A percentile compares a stretch with the other conserved stretches of the same genome.
Conservation (phyloP, 2,888 invertebrate genomes). For the Acleris cristana region DNA sequence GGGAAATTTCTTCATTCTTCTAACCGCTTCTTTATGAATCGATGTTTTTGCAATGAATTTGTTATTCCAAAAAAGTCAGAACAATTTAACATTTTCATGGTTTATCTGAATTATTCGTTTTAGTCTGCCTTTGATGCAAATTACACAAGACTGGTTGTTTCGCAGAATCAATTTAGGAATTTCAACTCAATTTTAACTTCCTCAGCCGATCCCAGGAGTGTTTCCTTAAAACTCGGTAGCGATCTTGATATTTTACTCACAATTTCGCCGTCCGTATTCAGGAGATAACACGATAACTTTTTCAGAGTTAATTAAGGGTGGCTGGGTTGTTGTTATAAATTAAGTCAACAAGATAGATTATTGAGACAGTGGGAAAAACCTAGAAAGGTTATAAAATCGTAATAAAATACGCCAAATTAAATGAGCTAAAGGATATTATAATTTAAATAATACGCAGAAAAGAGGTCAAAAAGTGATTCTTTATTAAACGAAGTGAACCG, state of each 20-base stretch:
- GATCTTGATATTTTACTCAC: constrained; percentile 4
- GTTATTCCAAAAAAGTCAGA: constrained; percentile 12
- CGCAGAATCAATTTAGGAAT: constrained; percentile 26
- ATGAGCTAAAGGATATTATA: too few species aligned
- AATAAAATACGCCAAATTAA: too few species aligned
- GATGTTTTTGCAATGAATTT: constrained; percentile 10
- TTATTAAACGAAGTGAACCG: too few species aligned
- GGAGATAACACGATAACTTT: constrained; percentile 10
- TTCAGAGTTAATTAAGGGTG: constrained; percentile 7
- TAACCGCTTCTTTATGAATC: constrained; percentile 3
- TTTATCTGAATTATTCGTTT: constrained; percentile 12
- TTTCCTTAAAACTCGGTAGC: constrained; percentile 16
- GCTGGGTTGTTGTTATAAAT: neutral
- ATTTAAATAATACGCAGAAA: too few species aligned
- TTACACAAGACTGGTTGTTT: constrained; percentile 25
- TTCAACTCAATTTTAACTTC: constrained; percentile 29
- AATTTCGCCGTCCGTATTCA: constrained; percentile 2
- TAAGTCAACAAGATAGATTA: constrained; percentile 1
- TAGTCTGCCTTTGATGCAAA: constrained; percentile 19
- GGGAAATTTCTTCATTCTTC: constrained; percentile 5
- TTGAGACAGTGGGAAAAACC: neutral
- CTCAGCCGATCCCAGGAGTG: constrained; percentile 25
- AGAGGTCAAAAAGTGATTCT: too few species aligned
- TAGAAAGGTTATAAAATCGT: neutral
- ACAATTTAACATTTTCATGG: constrained; percentile 14